phyloP scores from a whole-genome alignment of 2,888 invertebrate species.

The Diloba caeruleocephala region DNA sequence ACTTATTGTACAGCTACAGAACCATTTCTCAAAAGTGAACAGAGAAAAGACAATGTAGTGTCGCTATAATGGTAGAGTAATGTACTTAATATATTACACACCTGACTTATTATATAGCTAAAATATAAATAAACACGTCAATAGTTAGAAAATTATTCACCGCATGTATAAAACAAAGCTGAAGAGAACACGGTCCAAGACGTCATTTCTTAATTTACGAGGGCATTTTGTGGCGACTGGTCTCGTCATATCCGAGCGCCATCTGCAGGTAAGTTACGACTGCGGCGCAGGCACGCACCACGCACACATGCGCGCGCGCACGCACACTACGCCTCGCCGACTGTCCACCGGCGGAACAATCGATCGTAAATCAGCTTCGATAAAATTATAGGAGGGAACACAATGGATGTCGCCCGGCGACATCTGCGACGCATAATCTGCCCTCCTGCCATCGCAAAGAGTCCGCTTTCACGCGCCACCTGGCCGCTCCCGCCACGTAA shows the following conservation, averaged over 20 bases:
- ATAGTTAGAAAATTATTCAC: conserved; percentile 61
- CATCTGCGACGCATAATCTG: conserved; percentile 80
- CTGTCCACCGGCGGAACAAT: conserved; percentile 88
- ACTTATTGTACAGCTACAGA: too few species aligned
- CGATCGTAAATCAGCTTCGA: conserved; percentile 89
- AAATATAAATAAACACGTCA: conserved; percentile 41
- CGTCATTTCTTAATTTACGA: conserved; percentile 86
- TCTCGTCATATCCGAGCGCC: conserved; percentile 77
- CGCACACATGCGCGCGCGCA: conserved; percentile 80
- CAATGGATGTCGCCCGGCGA: conserved; percentile 81
- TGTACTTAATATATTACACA: too few species aligned
- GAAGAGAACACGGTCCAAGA: conserved; percentile 72
- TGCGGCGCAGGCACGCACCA: conserved; percentile 63
- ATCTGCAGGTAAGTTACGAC: conserved; percentile 81
- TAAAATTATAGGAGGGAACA: conserved; percentile 89
- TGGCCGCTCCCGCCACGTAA: conserved; percentile 68
- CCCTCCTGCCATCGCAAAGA: conserved; percentile 79
- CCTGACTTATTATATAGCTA: conserved; percentile 10
- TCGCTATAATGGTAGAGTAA: conserved; percentile 9
- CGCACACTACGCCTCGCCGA: conserved; percentile 76
- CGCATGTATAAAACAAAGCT: conserved; percentile 75
- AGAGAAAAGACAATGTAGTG: too few species aligned
- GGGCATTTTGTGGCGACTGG: conserved; percentile 77
- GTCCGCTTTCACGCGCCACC: conserved; percentile 81
- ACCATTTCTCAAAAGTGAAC: too few species aligned